Evolutionary conservation across 2,113 vertebrate genomes (phyloP), one percentile per base, ranked within the genome.

Genomic region (Oncorhynchus clarkii): DNA sequence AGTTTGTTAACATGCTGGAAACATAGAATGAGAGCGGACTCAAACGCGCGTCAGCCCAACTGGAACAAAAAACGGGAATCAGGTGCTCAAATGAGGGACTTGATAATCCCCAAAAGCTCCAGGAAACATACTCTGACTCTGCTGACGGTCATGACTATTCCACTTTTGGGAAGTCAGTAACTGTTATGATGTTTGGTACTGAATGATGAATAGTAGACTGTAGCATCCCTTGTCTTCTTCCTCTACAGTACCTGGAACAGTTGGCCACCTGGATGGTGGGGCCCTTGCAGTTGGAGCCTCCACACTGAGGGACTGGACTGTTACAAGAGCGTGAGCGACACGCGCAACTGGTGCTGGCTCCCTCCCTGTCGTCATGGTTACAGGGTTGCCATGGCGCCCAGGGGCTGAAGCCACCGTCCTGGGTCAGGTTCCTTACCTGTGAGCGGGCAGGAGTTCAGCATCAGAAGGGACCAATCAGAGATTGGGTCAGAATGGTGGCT

Each of bases 341-440:
- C 62, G 92, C 87, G 64, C 97, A 99, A 79, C 93, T 54, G 51
- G 51, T 90, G 62, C 96, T 97, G 34, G 92, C 75, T 0, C 90
- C 91, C n/a, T 92, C 86, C 6, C 95, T 94, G 0, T 99, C 96
- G 0, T 90, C 91, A 54, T 99, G 96, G 2, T 90, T 94, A 73
- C 97, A 99, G 1, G 94, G 84, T 0, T 88, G 92, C 97, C 97
- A 99, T 0, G 91, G 83, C 0, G 95, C 95, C 97, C 97, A 99
- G 0, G 84, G 45, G 6, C 96, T 90, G 26, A 96, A 98, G 70
- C 82, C 88, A 0, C 97, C 97, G 26, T 99, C 95, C 87, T 96
- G 95, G 0, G 96, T 99, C 79, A 97, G 90, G 76, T 99, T 99
- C 84, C 94, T 94, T 62, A 89, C 91, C 97, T 99, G 57, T 67